A percentile compares a stretch with the other conserved stretches of the same genome.
phyloP scores from a whole-genome alignment of 1,140 invertebrate species.

The Sweltsa coloradensis region DNA sequence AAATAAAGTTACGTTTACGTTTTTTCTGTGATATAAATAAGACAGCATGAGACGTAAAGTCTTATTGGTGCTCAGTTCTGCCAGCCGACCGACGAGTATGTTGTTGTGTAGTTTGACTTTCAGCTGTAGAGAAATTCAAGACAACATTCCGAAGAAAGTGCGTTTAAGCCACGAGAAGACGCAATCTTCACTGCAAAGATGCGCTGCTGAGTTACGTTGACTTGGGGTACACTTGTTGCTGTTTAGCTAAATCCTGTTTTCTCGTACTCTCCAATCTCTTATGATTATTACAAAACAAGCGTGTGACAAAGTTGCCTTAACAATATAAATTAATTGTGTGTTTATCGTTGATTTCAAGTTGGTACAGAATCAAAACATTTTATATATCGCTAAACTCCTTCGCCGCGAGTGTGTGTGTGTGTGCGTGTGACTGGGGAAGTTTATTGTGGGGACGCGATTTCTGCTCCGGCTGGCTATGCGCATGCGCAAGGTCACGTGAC shows the following conservation, averaged over 20 bases:
- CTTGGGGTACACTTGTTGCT: conserved; percentile 20
- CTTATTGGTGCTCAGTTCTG: conserved; percentile 23
- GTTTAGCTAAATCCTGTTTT: conserved; percentile 15
- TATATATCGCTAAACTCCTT: conserved; percentile 19
- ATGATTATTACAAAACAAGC: conserved; percentile 19
- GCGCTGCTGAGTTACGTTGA: neutral
- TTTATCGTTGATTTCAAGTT: conserved; percentile 18
- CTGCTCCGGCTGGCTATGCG: neutral
- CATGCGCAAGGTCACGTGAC: too few species aligned
- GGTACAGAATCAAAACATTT: conserved; percentile 16
- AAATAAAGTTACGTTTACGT: conserved; percentile 14
- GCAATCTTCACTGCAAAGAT: neutral
- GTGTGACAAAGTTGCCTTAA: conserved; percentile 23
- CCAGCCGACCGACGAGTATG: conserved; percentile 12
- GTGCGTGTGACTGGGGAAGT: conserved; percentile 13
- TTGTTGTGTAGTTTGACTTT: conserved; percentile 12
- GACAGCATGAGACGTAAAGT: conserved; percentile 11
- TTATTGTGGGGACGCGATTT: conserved; percentile 5
- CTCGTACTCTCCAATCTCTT: conserved; percentile 16
- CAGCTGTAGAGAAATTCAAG: conserved; percentile 10
- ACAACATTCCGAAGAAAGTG: conserved; percentile 1
- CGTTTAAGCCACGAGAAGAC: neutral
- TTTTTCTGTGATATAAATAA: conserved; percentile 23
- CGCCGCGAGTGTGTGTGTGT: conserved; percentile 15
- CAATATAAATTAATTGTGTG: conserved; percentile 21